Evolutionary conservation across 2,113 vertebrate genomes (phyloP).

Genomic region (Dromaius novaehollandiae): DNA sequence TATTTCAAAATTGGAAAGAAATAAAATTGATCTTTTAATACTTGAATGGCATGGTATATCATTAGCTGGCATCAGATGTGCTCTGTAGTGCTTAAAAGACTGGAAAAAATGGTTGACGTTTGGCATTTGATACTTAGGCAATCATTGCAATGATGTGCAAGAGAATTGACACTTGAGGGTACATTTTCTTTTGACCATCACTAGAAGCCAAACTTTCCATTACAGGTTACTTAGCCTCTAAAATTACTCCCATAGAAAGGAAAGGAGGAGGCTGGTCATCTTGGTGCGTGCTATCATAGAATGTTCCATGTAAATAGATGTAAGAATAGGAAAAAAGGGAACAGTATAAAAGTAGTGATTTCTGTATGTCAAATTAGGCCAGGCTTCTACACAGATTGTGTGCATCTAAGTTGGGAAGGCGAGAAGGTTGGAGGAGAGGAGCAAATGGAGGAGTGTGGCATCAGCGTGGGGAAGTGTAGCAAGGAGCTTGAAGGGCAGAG

Average conservation of each 20-base stretch:
- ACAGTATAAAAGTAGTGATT: neutral
- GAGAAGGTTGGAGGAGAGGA: neutral
- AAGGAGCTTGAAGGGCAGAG: neutral
- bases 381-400: neutral
- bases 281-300: accelerated
- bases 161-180: neutral
- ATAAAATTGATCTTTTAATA: neutral
- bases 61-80: neutral
- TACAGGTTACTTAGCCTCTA: too few relatives aligned
- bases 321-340: neutral
- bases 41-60: neutral
- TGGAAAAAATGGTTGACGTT: neutral
- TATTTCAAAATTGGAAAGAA: neutral
- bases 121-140: neutral
- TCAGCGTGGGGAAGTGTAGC: neutral
- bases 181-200: neutral
- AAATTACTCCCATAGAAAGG: neutral
- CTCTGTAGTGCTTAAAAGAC: neutral
- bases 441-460: neutral
- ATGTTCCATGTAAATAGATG: neutral
- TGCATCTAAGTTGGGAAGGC: neutral
- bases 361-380: neutral
- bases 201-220: neutral
- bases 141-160: neutral
- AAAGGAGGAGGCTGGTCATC: neutral